These are phyloP conservation scores for Acropora tenuis DNA, from an alignment of 64 coral and sea anemone species.

Conservation along the genomic window DNA sequence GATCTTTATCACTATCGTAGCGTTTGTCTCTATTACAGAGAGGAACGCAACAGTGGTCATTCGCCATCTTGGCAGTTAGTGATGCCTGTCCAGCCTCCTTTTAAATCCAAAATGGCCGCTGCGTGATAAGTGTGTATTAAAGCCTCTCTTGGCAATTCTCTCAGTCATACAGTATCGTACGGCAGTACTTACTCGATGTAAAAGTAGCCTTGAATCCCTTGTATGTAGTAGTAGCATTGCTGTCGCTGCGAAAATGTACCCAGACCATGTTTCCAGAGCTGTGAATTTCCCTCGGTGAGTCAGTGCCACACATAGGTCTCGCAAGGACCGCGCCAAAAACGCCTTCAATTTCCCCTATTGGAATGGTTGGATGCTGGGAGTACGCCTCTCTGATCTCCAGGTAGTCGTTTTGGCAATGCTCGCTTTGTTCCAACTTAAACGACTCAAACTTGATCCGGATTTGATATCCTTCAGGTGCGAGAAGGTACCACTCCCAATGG, in stretches of 20 bases:
- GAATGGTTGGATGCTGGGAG: background rate
- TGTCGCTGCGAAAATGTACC: slow-evolving; percentile 2
- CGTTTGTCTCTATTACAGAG: too few species aligned
- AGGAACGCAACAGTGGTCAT: too few species aligned
- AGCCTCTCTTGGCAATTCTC: too few species aligned
- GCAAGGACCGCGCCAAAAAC: background rate
- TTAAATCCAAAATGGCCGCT: too few species aligned
- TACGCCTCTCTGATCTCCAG: background rate
- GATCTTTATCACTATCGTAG: too few species aligned
- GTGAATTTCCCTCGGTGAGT: background rate
- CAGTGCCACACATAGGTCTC: background rate
- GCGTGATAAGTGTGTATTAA: too few species aligned
- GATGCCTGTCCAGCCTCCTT: too few species aligned
- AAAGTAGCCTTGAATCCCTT: slow-evolving; percentile 24
- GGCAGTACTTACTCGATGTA: background rate
- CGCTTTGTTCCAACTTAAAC: slow-evolving; percentile 20
- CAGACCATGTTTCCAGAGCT: slow-evolving; percentile 9
- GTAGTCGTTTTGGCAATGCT: slow-evolving; percentile 16
- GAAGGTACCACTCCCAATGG: background rate
- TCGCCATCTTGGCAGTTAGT: too few species aligned
- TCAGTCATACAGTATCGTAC: too few species aligned
- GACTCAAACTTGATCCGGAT: background rate
- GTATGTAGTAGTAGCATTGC: slow-evolving; percentile 24
- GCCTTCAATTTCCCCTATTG: background rate
- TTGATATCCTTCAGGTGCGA: slow-evolving; percentile 20